Percentiles rank a stretch among this genome's conserved stretches.
These are phyloP conservation scores for Danio albolineatus DNA, from an alignment of 2,797 vertebrate species.

Conservation along the genomic window DNA sequence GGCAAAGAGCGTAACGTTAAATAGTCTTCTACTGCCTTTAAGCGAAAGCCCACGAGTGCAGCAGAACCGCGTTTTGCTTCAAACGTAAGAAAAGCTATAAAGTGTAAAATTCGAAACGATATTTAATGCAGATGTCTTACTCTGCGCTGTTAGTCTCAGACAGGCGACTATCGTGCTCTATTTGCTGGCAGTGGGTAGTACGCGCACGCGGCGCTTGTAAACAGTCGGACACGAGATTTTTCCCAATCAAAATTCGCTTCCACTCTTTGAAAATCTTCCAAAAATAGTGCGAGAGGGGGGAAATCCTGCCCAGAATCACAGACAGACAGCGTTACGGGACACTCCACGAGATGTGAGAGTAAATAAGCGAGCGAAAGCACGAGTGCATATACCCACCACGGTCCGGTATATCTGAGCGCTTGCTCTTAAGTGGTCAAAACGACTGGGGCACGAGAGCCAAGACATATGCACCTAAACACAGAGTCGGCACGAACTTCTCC, in stretches of 20 bases:
- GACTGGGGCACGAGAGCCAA: conserved; percentile 69
- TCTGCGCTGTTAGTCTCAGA: conserved; percentile 40
- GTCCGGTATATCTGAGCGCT: conserved; percentile 64
- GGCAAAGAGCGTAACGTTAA: conserved; percentile 42
- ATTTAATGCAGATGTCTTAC: conserved; percentile 5
- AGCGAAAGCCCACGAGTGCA: conserved; percentile 44
- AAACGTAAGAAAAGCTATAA: conserved; percentile 39
- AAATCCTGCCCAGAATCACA: conserved; percentile 73
- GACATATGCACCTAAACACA: conserved; percentile 63
- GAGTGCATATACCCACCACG: conserved; percentile 65
- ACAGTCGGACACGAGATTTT: conserved; percentile 93
- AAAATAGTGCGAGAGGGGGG: conserved; percentile 85
- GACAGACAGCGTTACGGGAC: conserved; percentile 61
- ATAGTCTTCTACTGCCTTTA: conserved; percentile 57
- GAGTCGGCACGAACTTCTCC: conserved; percentile 63
- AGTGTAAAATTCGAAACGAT: conserved; percentile 30
- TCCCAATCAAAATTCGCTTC: conserved; percentile 91
- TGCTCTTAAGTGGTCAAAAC: conserved; percentile 71
- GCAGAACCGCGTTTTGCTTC: conserved; percentile 29
- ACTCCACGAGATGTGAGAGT: conserved; percentile 65
- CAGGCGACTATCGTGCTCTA: conserved; percentile 54
- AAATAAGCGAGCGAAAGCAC: conserved; percentile 67
- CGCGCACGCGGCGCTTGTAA: conserved; percentile 92
- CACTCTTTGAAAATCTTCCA: conserved; percentile 92
- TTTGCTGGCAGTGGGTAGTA: conserved; percentile 81